phyloP scores from a whole-genome alignment of 2,113 vertebrate genomes.

The Marcusenius ussheri region DNA sequence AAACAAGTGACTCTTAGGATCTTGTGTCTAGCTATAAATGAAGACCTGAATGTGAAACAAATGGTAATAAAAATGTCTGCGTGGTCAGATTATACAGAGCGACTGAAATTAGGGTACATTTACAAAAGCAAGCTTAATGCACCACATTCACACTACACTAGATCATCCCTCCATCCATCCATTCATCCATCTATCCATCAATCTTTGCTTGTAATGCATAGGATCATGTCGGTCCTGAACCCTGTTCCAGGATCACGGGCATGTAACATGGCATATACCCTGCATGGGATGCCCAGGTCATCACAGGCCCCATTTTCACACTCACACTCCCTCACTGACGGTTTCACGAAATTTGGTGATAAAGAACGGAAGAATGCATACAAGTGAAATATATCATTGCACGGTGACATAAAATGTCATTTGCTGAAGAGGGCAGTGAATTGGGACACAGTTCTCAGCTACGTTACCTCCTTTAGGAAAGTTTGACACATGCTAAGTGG shows the following conservation, averaged over 20 bases:
- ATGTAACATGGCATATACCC: background rate
- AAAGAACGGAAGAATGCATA: background rate
- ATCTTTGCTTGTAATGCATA: background rate
- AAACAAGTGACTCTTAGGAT: background rate
- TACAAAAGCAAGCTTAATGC: background rate
- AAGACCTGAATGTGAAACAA: background rate
- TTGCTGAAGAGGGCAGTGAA: slow-evolving; percentile 4
- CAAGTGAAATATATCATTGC: background rate
- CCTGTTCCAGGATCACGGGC: background rate
- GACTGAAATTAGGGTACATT: background rate
- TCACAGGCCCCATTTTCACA: background rate
- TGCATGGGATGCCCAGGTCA: background rate
- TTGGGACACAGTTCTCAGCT: slow-evolving; percentile 39
- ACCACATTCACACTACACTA: background rate
- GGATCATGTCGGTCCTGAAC: background rate
- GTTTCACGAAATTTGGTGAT: background rate
- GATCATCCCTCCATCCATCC: background rate
- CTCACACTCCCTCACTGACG: background rate
- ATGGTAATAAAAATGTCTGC: background rate
- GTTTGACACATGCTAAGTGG: background rate
- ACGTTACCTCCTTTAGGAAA: background rate
- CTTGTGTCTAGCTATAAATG: background rate
- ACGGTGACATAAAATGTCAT: background rate
- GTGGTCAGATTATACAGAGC: background rate
- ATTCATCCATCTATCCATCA: background rate